Base-by-base conservation (phyloP, 2,797 vertebrate genomes). In the Amniataba percoides region DNA sequence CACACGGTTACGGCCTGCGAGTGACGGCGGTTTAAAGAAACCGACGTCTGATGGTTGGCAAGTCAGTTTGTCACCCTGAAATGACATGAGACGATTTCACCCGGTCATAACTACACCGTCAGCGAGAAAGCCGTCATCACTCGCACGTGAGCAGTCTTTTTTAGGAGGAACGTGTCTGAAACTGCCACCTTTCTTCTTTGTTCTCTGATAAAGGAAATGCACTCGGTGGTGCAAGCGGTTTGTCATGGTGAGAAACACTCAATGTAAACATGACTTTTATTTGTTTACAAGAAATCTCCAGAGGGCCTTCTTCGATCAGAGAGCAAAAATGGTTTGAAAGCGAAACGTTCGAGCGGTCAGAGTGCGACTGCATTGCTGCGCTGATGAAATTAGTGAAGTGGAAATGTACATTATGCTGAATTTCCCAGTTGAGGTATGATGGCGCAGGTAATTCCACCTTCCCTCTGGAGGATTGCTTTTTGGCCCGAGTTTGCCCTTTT, bases 271-370 rank as follows among this genome's bases (percentile, higher is more conserved):
- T 7, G n/a, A 18, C 12, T 66, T 45, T 77, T 5, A 21, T 39
- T 27, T 48, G 49, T 57, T 61, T 27, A 14, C 40, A 9, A 4
- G 15, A 19, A 31, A 4, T 16, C 14, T 51, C 9, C 15, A 21
- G 15, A 6, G n/a, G 16, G 16, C 2, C 16, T 12, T 18, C 10
- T 65, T 60, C 31, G 51, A 61, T 71, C 19, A 66, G 42, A 4
- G 23, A 63, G 27, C 39, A 39, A 63, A 34, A 68, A 5, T 9
- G 4, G 34, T 61, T 64, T 49, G 18, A 52, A 39, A 67, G 63
- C 0, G 1, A 40, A 36, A 9, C 60, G 10, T 2, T 27, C 27
- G 60, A 23, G 58, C 64, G 25, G 36, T 31, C 58, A n/a, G 19
- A 27, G 15, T 15, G 15, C n/a, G 11, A 21, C 42, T 49, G 0